Base-by-base conservation (phyloP, 92 coral and sea anemone species). In the Hydrozoanthus gracilis region DNA sequence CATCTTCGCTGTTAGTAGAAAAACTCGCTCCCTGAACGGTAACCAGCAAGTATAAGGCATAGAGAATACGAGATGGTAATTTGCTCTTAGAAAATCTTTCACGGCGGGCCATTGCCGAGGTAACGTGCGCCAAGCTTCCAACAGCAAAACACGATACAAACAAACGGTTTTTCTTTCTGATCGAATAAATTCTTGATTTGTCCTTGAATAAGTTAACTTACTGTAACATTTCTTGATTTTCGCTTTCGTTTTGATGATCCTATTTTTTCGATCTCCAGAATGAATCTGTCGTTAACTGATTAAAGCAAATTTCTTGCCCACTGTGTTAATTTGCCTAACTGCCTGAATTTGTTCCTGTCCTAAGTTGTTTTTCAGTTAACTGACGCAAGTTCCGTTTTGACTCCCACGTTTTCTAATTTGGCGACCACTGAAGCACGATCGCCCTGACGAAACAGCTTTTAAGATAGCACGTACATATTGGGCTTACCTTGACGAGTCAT, bases 321-420 rank as follows among this genome's bases (percentile, higher is more conserved):
- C 48, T 18, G 73, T 68, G 39, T 7, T 20, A 68, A 14, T n/a
- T n/a, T n/a, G n/a, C n/a, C 73, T 20, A 8, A 5, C 47, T 68
- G 35, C 73, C 39, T 14, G 69, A 16, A 20, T 27, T 2, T 35
- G 46, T 27, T 10, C 47, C 11, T 5, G 9, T 39, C 13, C 10
- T 11, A 4, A 18, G 8, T 18, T 2, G 27, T 8, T 64, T 15
- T 17, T 68, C 47, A 17, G 14, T 9, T 3, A 64, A 64, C 44
- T 68, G 73, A 68, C 73, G 73, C 44, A 68, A 8, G 44, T 27
- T 68, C 73, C 73, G 73, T 17, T 67, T 67, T 18, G 46, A 7
- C 7, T 18, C 10, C 20, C 72, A 67, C 72, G 66, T 62, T 62
- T 14, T 62, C 6, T 3, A 27, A 10, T 5, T 27, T 9, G 46